Conservation (phyloP, 2,888 invertebrate species). For the Clostera curtula region DNA sequence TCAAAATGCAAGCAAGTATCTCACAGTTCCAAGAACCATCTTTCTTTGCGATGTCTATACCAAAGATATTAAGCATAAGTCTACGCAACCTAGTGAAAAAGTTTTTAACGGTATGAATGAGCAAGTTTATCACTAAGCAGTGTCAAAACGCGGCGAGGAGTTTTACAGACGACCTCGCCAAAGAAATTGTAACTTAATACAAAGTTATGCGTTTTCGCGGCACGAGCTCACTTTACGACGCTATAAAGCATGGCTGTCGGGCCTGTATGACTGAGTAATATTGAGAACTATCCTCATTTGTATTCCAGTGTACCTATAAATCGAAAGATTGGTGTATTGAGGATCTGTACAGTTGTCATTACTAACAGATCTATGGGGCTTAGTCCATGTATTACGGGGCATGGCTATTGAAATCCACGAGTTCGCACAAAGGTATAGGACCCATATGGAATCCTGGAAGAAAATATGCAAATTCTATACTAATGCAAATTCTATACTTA, state of each 20-base stretch:
- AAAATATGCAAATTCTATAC: too few species aligned
- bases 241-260: constrained; percentile 53
- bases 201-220: constrained; percentile 56
- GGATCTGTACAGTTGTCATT: constrained; percentile 22
- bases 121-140: constrained; percentile 13
- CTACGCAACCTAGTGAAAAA: too few species aligned
- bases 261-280: constrained; percentile 52
- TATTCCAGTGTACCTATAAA: constrained; percentile 53
- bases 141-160: constrained; percentile 11
- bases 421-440: too few species aligned
- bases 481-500: too few species aligned
- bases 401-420: constrained; percentile 21
- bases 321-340: constrained; percentile 39
- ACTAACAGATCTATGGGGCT: constrained; percentile 29
- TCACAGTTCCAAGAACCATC: too few species aligned
- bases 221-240: constrained; percentile 60
- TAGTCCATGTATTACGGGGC: constrained; percentile 19
- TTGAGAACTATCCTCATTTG: constrained; percentile 54
- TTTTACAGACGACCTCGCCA: constrained; percentile 29
- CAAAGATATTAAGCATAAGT: too few species aligned
- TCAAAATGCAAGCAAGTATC: too few species aligned
- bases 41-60: too few species aligned
- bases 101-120: constrained; percentile 1
- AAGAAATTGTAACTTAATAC: constrained; percentile 56
- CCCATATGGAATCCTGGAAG: too few species aligned